Percentiles rank a stretch among this genome's conserved stretches.
These are phyloP conservation scores for Ivindomyrus marchei DNA, from an alignment of 2,113 vertebrate species.

Conservation along the genomic window DNA sequence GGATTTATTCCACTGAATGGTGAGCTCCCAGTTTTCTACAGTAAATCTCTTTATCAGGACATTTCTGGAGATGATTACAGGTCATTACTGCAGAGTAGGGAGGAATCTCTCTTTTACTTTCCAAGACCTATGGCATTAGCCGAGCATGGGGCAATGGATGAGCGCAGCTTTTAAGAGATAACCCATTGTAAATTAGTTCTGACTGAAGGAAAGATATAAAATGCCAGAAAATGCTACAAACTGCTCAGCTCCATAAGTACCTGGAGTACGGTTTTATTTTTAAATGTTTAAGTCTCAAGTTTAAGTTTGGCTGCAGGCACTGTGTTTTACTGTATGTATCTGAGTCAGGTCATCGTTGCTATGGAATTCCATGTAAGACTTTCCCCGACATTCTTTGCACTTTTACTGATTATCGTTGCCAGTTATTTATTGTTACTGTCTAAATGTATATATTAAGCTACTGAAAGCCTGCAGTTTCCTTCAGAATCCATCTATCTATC, in stretches of 20 bases:
- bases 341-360: not conserved
- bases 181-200: not conserved
- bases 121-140: not conserved
- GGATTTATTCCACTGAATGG: not conserved
- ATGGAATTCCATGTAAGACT: not conserved
- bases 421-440: not conserved
- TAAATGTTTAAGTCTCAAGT: not conserved
- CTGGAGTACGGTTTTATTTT: not conserved
- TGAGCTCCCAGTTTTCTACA: not conserved
- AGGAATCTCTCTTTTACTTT: not conserved
- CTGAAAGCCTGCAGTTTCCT: not conserved
- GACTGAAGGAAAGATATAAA: not conserved
- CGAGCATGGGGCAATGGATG: not conserved
- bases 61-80: not conserved
- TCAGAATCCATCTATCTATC: not conserved
- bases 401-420: not conserved
- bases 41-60: constrained; percentile 2
- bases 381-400: not conserved
- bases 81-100: not conserved
- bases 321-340: not conserved
- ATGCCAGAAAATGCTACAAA: not conserved
- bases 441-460: not conserved
- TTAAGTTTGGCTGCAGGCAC: not conserved
- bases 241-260: not conserved
- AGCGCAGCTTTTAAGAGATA: not conserved